Evolutionary conservation across 2,113 vertebrate genomes (phyloP).

Genomic region (Etia nguti): DNA sequence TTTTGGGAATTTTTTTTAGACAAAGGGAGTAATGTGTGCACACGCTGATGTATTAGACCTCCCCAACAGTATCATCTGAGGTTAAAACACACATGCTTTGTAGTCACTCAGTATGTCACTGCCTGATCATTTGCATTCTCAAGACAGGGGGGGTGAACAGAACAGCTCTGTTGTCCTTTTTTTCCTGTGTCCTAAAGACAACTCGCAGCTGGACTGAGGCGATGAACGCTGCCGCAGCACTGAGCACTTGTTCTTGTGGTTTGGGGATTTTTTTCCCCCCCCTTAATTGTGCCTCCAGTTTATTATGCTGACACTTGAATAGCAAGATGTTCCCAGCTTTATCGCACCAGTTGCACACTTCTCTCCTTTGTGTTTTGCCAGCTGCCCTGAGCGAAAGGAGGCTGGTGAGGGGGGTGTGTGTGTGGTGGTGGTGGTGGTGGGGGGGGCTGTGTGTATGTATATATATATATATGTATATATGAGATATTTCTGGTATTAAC

Average conservation of each 20-base stretch:
- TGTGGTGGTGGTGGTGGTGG: not conserved
- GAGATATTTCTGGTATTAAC: not conserved
- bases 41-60: constrained; percentile 7
- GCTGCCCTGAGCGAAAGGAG: constrained; percentile 59
- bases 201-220: constrained; percentile 53
- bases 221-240: constrained; percentile 21
- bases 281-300: constrained; percentile 59
- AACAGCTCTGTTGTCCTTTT: constrained; percentile 47
- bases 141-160: not conserved
- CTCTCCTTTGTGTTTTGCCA: constrained; percentile 75
- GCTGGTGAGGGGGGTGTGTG: not conserved
- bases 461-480: fast-evolving
- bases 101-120: constrained; percentile 23
- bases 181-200: constrained; percentile 31
- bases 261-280: not conserved
- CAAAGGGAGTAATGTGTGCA: constrained; percentile 49
- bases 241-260: constrained; percentile 36
- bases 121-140: constrained; percentile 61
- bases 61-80: constrained; percentile 30
- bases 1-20: constrained; percentile 10
- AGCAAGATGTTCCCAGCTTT: constrained; percentile 72
- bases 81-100: constrained; percentile 49
- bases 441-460: not conserved
- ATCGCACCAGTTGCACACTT: constrained; percentile 77
- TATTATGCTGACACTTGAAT: constrained; percentile 66